phyloP scores from a whole-genome alignment of 2,113 vertebrate genomes.

The Oreocharis arfaki region DNA sequence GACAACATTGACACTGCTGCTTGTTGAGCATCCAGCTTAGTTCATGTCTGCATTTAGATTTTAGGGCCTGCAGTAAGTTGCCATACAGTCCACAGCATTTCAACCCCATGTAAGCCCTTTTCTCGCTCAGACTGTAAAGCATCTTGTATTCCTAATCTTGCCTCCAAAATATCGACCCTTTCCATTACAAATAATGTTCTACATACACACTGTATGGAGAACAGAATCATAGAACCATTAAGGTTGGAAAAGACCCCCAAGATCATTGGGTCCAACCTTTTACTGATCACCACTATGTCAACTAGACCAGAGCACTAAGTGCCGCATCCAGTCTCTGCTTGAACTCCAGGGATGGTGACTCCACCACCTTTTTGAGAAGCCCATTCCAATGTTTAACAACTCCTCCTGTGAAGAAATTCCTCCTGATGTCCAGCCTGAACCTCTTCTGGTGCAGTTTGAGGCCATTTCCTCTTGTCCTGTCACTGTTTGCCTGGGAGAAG shows the following conservation, averaged over 20 bases:
- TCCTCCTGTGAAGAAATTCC: not conserved
- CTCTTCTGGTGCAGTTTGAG: not conserved
- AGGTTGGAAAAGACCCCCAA: not conserved
- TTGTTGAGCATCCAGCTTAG: not conserved
- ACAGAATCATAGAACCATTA: not conserved
- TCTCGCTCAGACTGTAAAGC: not conserved
- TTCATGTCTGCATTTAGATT: not conserved
- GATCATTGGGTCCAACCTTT: not conserved
- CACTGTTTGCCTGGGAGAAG: not conserved
- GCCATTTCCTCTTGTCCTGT: not conserved
- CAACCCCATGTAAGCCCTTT: not conserved
- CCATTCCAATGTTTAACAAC: not conserved
- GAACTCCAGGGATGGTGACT: not conserved
- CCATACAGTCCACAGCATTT: not conserved
- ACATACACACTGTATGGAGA: not conserved
- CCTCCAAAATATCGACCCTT: not conserved
- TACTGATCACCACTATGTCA: fast-evolving
- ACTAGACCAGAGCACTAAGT: not conserved
- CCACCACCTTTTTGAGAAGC: not conserved
- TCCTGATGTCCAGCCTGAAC: not conserved
- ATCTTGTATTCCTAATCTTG: not conserved
- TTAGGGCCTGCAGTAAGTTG: not conserved
- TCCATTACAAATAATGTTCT: not conserved
- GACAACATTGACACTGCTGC: not conserved
- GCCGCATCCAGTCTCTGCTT: not conserved